phyloP scores from a whole-genome alignment of 2,113 vertebrate genomes.

The Atrichornis clamosus region DNA sequence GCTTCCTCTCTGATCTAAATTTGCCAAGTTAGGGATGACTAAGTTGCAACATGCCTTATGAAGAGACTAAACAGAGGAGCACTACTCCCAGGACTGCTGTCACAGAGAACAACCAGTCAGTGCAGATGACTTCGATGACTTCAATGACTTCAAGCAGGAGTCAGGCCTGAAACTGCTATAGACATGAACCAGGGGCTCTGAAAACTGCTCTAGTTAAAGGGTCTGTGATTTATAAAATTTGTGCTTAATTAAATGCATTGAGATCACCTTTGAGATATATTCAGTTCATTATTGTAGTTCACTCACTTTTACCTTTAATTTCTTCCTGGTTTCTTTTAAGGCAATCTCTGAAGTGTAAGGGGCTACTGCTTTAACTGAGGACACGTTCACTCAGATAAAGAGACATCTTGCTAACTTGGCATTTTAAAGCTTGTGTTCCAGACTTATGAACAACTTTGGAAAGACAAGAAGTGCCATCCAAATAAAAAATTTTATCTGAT shows the following conservation, averaged over 20 bases:
- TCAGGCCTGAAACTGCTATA: neutral
- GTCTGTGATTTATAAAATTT: neutral
- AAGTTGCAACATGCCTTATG: neutral
- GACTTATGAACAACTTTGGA: conserved; percentile 3
- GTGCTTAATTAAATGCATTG: neutral
- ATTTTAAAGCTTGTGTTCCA: conserved; percentile 5
- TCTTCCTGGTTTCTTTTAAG: neutral
- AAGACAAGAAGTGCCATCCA: conserved; percentile 14
- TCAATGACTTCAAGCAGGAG: neutral
- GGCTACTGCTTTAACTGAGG: neutral
- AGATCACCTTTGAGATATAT: neutral
- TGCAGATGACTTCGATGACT: neutral
- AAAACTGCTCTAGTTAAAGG: neutral
- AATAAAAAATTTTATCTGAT: conserved; percentile 49
- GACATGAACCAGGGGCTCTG: neutral
- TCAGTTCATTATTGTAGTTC: neutral
- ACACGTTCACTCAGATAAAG: neutral
- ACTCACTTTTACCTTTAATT: neutral
- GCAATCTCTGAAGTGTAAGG: neutral
- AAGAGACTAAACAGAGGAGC: neutral
- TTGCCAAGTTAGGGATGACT: neutral
- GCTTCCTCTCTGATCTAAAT: neutral
- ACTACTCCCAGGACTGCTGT: neutral
- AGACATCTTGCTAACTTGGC: neutral
- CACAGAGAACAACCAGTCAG: neutral